These are phyloP conservation scores for Trimorus sp. DNA, from an alignment of 2,888 invertebrate species.

Conservation along the genomic window DNA sequence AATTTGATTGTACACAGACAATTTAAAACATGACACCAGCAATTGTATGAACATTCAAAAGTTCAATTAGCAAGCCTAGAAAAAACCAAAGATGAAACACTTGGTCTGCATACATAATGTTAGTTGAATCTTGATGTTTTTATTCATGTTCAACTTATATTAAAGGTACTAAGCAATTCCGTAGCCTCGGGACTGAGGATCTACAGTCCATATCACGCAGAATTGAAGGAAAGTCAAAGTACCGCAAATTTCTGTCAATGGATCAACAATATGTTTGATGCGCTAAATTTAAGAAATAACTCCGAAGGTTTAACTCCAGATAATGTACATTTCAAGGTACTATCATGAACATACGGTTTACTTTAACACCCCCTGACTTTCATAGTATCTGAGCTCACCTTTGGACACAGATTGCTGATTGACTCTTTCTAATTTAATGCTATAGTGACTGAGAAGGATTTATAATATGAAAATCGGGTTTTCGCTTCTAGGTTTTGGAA, in stretches of 20 bases:
- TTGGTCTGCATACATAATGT: no score
- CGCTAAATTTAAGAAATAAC: conserved; percentile 8
- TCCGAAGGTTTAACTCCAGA: conserved; percentile 15
- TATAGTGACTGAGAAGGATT: no score
- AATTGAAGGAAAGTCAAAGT: background rate
- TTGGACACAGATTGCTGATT: no score
- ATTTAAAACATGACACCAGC: no score
- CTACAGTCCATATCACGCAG: background rate
- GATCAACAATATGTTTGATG: conserved; percentile 22
- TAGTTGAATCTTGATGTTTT: no score
- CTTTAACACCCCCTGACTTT: background rate
- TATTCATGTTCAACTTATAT: no score
- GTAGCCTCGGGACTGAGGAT: conserved; percentile 4
- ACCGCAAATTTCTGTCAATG: conserved; percentile 25
- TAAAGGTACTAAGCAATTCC: conserved; percentile 20
- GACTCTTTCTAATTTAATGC: conserved; percentile 1
- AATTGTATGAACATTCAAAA: no score
- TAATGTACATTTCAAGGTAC: conserved; percentile 31
- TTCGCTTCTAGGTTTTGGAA: conserved; percentile 16
- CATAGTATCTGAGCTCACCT: conserved; percentile 1
- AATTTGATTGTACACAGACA: no score
- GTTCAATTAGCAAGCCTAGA: no score
- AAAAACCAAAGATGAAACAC: no score
- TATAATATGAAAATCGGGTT: no score
- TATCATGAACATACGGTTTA: background rate